A percentile compares a stretch with the other conserved stretches of the same genome.
These are phyloP conservation scores for Oedothorax gibbosus DNA, from an alignment of 1,140 invertebrate genomes.

Conservation along the genomic window DNA sequence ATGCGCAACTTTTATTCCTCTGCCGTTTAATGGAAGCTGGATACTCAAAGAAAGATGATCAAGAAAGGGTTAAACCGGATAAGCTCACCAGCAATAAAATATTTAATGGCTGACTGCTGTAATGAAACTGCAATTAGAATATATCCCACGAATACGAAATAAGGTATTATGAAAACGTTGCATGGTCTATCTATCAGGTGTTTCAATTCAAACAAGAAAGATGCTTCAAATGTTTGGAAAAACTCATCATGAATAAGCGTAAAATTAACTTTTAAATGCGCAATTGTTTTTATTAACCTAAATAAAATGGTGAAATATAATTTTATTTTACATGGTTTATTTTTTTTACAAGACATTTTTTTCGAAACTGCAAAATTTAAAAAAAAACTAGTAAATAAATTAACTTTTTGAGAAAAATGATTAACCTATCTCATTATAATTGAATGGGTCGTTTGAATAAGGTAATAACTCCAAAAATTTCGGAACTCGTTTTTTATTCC, in stretches of 20 bases:
- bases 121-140: neutral
- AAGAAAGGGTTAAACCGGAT: slow-evolving; percentile 21
- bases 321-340: no score
- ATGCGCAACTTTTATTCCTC: no score
- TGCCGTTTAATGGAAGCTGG: no score
- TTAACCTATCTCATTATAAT: no score
- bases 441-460: no score
- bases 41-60: neutral
- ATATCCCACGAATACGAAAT: neutral
- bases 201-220: neutral
- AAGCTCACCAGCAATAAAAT: slow-evolving; percentile 26
- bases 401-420: no score
- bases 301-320: neutral
- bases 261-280: slow-evolving; percentile 2
- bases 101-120: slow-evolving; percentile 23
- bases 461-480: no score
- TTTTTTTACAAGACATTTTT: no score
- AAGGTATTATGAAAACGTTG: no score
- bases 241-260: slow-evolving; percentile 8
- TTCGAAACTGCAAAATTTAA: no score
- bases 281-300: neutral
- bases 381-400: no score
- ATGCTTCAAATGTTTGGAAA: neutral
- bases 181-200: neutral
- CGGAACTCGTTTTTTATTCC: no score